These are phyloP conservation scores for Polyommatus icarus DNA, from an alignment of 2,888 invertebrate genomes.

Conservation along the genomic window DNA sequence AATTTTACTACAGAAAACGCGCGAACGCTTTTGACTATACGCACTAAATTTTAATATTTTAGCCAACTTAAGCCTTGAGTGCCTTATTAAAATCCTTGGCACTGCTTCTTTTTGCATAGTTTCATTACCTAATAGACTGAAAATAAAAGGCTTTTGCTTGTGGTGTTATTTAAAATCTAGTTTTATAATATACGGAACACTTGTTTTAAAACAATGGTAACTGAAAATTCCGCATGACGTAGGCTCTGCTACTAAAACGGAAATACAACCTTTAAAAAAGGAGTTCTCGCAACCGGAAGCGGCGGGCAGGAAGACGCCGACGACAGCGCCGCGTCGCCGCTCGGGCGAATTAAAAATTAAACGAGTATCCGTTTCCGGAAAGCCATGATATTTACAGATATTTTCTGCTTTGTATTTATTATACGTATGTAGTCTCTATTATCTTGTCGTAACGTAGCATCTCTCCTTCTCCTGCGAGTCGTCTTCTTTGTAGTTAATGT, in stretches of 20 bases:
- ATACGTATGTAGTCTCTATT: no score
- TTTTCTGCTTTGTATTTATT: conserved; percentile 46
- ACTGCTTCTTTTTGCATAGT: no score
- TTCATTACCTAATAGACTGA: no score
- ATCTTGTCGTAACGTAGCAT: no score
- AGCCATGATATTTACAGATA: conserved; percentile 52
- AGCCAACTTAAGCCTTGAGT: no score
- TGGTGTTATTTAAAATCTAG: background rate
- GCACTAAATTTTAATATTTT: no score
- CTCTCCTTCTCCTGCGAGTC: no score
- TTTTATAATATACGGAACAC: conserved; percentile 8
- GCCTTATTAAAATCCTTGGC: no score
- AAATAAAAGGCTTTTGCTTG: no score
- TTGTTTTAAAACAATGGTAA: background rate
- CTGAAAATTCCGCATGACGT: conserved; percentile 38
- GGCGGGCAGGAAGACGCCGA: conserved; percentile 74
- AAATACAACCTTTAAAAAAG: conserved; percentile 75
- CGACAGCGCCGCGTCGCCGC: conserved; percentile 64
- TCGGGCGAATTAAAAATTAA: conserved; percentile 72
- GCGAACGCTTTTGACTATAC: no score
- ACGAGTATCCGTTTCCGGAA: conserved; percentile 75
- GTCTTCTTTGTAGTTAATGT: no score
- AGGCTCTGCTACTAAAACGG: conserved; percentile 64
- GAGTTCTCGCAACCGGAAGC: conserved; percentile 68
- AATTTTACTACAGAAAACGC: no score